These are phyloP conservation scores for Plusia festucae DNA, from an alignment of 2,888 invertebrate genomes.

Conservation along the genomic window DNA sequence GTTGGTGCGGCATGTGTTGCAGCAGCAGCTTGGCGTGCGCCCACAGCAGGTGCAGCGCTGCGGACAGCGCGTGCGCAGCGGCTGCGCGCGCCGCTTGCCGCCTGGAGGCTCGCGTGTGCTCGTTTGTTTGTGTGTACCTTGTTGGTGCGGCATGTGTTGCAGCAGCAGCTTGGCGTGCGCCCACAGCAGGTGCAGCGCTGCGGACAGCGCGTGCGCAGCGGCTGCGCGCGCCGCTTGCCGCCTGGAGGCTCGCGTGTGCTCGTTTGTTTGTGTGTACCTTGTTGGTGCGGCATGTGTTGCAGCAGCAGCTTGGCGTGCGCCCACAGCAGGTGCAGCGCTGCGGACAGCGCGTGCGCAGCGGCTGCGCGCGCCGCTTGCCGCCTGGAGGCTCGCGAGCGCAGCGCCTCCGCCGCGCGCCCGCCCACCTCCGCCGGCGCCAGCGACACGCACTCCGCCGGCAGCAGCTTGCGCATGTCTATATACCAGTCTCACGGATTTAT, in stretches of 20 bases:
- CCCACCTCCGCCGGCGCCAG: slow-evolving; percentile 70
- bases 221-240: slow-evolving; percentile 39
- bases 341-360: slow-evolving; percentile 91
- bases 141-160: slow-evolving; percentile 67
- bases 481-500: neutral
- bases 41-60: slow-evolving; percentile 83
- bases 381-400: slow-evolving; percentile 60
- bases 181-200: slow-evolving; percentile 83
- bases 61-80: slow-evolving; percentile 58
- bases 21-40: slow-evolving; percentile 86
- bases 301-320: slow-evolving; percentile 93
- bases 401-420: slow-evolving; percentile 55
- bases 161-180: slow-evolving; percentile 86
- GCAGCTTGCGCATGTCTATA: slow-evolving; percentile 88
- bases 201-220: slow-evolving; percentile 58
- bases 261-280: no score
- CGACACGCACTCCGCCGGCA: slow-evolving; percentile 61
- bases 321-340: slow-evolving; percentile 93
- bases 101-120: slow-evolving; percentile 43
- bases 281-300: slow-evolving; percentile 64
- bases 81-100: slow-evolving; percentile 39
- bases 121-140: no score
- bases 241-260: slow-evolving; percentile 43
- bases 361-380: slow-evolving; percentile 89
- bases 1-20: slow-evolving; percentile 67